Conservation (phyloP, 2,113 vertebrate species). For the Octodon degus region DNA sequence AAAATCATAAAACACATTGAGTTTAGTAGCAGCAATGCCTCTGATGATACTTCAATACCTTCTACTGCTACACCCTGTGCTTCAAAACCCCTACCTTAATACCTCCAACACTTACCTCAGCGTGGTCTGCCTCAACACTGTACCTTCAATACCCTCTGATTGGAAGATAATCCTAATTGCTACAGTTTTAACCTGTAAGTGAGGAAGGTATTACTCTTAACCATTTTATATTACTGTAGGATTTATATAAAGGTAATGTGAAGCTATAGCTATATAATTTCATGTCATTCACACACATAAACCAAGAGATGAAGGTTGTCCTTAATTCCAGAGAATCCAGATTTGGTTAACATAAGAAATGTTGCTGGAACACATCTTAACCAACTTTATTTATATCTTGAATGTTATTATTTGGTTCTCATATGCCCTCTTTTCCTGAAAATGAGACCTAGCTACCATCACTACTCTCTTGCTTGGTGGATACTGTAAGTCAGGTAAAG, state of each 20-base stretch:
- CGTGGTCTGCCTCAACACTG: not conserved
- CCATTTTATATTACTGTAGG: not conserved
- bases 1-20: not conserved
- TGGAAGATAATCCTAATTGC: not conserved
- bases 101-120: not conserved
- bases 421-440: not conserved
- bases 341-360: not conserved
- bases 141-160: not conserved
- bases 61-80: not conserved
- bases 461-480: not conserved
- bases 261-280: not conserved
- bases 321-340: not conserved
- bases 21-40: not conserved
- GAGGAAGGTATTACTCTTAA: not conserved
- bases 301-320: not conserved
- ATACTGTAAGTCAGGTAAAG: not conserved
- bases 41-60: not conserved
- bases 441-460: not conserved
- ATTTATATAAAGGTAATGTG: not conserved
- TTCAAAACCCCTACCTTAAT: not conserved
- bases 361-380: not conserved
- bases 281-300: not conserved
- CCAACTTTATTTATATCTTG: slow-evolving; percentile 8
- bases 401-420: not conserved
- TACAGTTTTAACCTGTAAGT: not conserved